Evolutionary conservation across 2,888 invertebrate genomes (phyloP), one percentile per base, ranked within the genome.

Genomic region (Candidula unifasciata): DNA sequence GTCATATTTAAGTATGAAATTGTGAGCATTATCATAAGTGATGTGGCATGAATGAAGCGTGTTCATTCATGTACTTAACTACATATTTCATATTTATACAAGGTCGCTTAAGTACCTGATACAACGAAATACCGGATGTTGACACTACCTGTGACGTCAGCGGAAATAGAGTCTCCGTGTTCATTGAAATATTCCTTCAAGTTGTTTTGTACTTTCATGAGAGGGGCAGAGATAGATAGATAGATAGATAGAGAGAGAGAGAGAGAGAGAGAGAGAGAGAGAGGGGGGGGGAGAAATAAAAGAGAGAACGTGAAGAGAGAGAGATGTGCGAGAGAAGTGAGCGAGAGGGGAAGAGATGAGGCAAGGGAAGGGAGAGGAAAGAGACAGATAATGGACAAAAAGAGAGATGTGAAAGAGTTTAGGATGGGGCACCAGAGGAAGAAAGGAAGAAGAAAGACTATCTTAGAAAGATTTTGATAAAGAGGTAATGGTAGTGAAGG

Each of bases 181-280:
- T 21, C 64, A 54, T 54, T 54, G 54, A 8, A 54, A 18, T 13
- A 18, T 8, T 13, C 18, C 18, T 13, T 13, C 18, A 73, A 6
- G 44, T 8, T 73, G 16, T 73, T 18, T 44, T 30, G 21, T 52
- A 33, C 13, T 30, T 27, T 13, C 37, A 73, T 5, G 71, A 71
- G 2, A 71, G 33, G 18, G 10, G 35, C 35, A 71, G 33, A 71
- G 71, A 71, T 71, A 71, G 71, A 71, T 71, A 71, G 71, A 71
- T 71, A 71, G 71, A 71, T 71, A 71, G 71, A 71, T 71, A 71
- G 71, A 71, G 33, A 71, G 71, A 71, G 33, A 71, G 71, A 71
- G 10, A 71, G 71, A 71, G 10, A 71, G 71, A 71, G 10, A 71
- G 71, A 71, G 10, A 71, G 71, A 71, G 10, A 71, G 71, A 71